A percentile compares a stretch with the other conserved stretches of the same genome.
These are phyloP conservation scores for Porphyrio hochstetteri DNA, from an alignment of 2,113 vertebrate genomes.

Conservation along the genomic window DNA sequence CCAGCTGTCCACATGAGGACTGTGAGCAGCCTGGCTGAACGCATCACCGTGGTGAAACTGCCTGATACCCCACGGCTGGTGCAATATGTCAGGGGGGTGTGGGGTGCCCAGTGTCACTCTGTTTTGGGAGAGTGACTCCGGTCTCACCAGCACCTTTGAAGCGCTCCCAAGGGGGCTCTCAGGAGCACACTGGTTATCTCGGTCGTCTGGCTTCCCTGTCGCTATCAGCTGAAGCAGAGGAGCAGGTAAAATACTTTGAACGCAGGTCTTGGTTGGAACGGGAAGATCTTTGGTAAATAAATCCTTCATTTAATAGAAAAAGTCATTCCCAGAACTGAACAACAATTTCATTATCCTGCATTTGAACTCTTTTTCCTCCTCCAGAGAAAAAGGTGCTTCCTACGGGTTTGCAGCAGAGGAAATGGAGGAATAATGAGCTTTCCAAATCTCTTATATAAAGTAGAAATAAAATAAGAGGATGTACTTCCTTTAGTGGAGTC, in stretches of 20 bases:
- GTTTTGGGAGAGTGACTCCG: neutral
- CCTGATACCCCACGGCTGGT: fast-evolving
- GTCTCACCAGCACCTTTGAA: neutral
- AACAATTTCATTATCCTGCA: neutral
- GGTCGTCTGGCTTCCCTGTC: neutral
- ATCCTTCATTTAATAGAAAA: neutral
- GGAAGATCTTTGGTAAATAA: neutral
- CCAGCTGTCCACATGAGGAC: fast-evolving
- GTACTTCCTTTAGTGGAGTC: neutral
- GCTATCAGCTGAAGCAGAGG: neutral
- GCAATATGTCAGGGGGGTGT: neutral
- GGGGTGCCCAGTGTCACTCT: neutral
- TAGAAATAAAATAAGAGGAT: neutral
- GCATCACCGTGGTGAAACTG: fast-evolving
- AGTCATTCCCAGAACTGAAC: neutral
- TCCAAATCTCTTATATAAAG: neutral
- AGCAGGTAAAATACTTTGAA: neutral
- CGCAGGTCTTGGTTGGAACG: neutral
- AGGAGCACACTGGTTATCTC: neutral
- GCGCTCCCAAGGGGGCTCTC: neutral
- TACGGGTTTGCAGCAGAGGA: neutral
- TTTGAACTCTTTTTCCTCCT: neutral
- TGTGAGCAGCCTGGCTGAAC: neutral
- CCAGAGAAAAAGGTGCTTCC: neutral
- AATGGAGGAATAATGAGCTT: neutral